Conservation (phyloP, 1,140 invertebrate species). For the Mactra quadrangularis region DNA sequence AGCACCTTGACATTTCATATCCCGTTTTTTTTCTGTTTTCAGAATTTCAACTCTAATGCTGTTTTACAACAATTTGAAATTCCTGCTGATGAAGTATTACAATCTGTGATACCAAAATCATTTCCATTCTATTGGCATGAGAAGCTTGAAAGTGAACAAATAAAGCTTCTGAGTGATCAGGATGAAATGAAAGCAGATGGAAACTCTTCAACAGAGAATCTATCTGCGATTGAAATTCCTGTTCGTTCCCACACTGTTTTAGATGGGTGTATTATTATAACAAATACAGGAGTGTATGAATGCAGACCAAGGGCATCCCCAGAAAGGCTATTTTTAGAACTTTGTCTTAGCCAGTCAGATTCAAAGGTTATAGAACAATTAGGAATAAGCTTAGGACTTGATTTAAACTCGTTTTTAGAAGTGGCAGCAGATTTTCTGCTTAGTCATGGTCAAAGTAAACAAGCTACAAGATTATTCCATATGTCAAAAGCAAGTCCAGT, state of each 20-base stretch:
- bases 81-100: slow-evolving; percentile 77
- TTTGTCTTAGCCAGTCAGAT: slow-evolving; percentile 85
- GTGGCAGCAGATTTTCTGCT: slow-evolving; percentile 89
- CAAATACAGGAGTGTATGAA: slow-evolving; percentile 88
- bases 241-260: slow-evolving; percentile 76
- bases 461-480: slow-evolving; percentile 89
- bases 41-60: slow-evolving; percentile 80
- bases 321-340: slow-evolving; percentile 88
- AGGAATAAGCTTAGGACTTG: slow-evolving; percentile 84
- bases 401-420: slow-evolving; percentile 89
- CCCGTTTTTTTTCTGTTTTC: no score
- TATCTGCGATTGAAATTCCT: slow-evolving; percentile 64
- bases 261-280: slow-evolving; percentile 89
- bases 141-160: slow-evolving; percentile 72
- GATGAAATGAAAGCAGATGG: slow-evolving; percentile 25
- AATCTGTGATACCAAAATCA: slow-evolving; percentile 76
- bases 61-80: slow-evolving; percentile 82
- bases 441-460: slow-evolving; percentile 87
- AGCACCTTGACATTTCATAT: no score
- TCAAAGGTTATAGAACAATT: slow-evolving; percentile 77
- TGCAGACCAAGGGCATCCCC: slow-evolving; percentile 88
- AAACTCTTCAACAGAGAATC: slow-evolving; percentile 20
- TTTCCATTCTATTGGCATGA: slow-evolving; percentile 82
- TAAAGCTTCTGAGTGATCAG: slow-evolving; percentile 36
- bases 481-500: slow-evolving; percentile 88